phyloP scores from a whole-genome alignment of 1,140 invertebrate species.

The Anagrus nilaparvatae region DNA sequence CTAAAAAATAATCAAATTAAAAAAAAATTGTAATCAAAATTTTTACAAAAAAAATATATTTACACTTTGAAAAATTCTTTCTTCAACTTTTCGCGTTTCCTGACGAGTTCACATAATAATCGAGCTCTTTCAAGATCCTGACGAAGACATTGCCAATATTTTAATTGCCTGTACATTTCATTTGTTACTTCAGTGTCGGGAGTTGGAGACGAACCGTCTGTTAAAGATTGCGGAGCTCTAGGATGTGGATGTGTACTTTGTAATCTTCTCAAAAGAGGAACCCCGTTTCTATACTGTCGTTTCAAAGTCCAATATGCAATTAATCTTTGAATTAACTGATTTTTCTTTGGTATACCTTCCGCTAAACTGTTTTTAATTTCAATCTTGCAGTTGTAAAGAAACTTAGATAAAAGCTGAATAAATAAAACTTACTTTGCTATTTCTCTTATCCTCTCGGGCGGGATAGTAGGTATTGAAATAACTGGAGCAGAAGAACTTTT shows the following conservation, averaged over 20 bases:
- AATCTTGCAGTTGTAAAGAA: background rate
- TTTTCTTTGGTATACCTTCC: slow-evolving; percentile 59
- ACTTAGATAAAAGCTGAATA: background rate
- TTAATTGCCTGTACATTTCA: slow-evolving; percentile 76
- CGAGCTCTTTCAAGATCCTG: slow-evolving; percentile 91
- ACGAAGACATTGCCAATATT: slow-evolving; percentile 89
- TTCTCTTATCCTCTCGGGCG: slow-evolving; percentile 76
- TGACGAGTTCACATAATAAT: slow-evolving; percentile 84
- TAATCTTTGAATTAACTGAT: slow-evolving; percentile 77
- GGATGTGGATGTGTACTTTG: slow-evolving; percentile 61
- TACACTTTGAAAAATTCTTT: slow-evolving; percentile 72
- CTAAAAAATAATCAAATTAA: slow-evolving; percentile 32
- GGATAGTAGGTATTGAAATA: slow-evolving; percentile 89
- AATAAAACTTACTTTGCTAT: slow-evolving; percentile 50
- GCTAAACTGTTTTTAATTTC: slow-evolving; percentile 24
- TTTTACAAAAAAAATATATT: slow-evolving; percentile 11
- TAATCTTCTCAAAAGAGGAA: slow-evolving; percentile 79
- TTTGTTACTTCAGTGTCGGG: slow-evolving; percentile 43
- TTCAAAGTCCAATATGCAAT: slow-evolving; percentile 94
- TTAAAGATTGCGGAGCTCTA: slow-evolving; percentile 37
- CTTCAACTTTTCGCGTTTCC: slow-evolving; percentile 92
- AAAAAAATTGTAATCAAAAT: slow-evolving; percentile 4
- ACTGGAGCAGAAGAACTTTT: slow-evolving; percentile 83
- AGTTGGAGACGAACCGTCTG: slow-evolving; percentile 34
- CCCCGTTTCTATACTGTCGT: slow-evolving; percentile 90